These are phyloP conservation scores for Oostethus manadensis DNA, from an alignment of 2,113 vertebrate genomes.

Conservation along the genomic window DNA sequence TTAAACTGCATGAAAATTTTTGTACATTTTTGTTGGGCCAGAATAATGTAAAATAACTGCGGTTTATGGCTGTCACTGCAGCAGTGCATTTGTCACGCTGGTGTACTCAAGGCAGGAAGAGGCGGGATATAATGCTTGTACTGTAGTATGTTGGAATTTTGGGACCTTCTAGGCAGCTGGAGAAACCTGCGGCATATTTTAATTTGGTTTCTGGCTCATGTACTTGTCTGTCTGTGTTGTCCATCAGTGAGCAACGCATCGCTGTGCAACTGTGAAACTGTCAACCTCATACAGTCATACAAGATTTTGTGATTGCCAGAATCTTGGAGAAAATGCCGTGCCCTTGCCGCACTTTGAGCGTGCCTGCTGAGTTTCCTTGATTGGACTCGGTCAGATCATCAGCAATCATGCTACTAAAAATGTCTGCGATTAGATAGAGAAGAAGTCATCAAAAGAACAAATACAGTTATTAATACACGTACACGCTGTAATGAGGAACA, in stretches of 20 bases:
- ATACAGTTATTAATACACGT: conserved; percentile 6
- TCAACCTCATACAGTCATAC: conserved; percentile 41
- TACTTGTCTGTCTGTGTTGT: too few species aligned
- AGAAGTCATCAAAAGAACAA: not conserved
- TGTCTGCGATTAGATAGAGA: conserved; percentile 15
- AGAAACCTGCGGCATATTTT: too few species aligned
- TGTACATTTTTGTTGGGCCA: too few species aligned
- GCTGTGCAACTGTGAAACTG: conserved; percentile 70
- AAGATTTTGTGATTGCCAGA: conserved; percentile 44
- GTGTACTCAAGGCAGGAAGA: too few species aligned
- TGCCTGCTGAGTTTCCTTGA: conserved; percentile 36
- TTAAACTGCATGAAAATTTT: too few species aligned
- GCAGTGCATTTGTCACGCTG: too few species aligned
- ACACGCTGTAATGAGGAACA: conserved; percentile 28
- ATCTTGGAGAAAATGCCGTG: conserved; percentile 26
- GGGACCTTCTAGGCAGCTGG: too few species aligned
- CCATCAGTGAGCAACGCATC: not conserved
- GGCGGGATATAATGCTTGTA: too few species aligned
- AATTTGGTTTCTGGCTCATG: not conserved
- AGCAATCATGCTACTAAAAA: conserved; percentile 62
- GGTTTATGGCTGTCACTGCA: too few species aligned
- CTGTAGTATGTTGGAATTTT: too few species aligned
- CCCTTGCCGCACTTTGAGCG: not conserved
- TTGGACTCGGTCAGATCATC: conserved; percentile 49
- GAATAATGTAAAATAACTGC: too few species aligned